Percentiles rank a stretch among this genome's conserved stretches.
Conservation (phyloP, 1,140 invertebrate genomes). For the Drosophila albomicans region DNA sequence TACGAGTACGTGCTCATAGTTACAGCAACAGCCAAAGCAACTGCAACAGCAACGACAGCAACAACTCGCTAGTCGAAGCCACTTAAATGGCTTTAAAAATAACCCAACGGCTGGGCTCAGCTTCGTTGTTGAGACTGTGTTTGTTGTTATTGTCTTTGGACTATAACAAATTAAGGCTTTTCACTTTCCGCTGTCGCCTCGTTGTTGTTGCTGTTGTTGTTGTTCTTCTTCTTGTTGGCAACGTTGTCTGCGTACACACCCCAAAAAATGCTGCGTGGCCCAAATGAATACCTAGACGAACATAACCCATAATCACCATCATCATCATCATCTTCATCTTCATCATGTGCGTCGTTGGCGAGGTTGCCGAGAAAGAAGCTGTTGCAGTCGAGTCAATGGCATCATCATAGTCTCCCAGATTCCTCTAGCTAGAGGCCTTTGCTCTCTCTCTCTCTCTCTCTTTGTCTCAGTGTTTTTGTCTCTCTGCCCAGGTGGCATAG, state of each 20-base stretch:
- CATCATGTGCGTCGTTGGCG: slow-evolving; percentile 14
- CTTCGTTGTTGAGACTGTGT: slow-evolving; percentile 3
- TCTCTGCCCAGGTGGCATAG: slow-evolving; percentile 16
- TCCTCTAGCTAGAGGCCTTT: neutral
- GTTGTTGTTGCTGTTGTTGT: slow-evolving; percentile 23
- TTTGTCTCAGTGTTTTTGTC: too few relatives aligned
- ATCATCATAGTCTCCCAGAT: neutral
- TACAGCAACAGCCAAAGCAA: slow-evolving; percentile 12
- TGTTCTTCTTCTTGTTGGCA: slow-evolving; percentile 19
- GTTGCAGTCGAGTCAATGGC: neutral
- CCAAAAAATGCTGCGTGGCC: slow-evolving; percentile 62
- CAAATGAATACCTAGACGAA: slow-evolving; percentile 76
- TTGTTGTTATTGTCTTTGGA: slow-evolving; percentile 42
- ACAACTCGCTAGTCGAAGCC: slow-evolving; percentile 24
- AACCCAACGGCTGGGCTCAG: slow-evolving; percentile 34
- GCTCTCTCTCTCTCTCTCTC: neutral
- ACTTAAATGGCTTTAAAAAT: slow-evolving; percentile 81
- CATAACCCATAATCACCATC: slow-evolving; percentile 77
- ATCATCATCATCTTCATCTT: slow-evolving; percentile 67
- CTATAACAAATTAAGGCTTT: slow-evolving; percentile 74
- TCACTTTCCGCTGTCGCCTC: slow-evolving; percentile 64
- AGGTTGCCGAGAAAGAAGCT: neutral
- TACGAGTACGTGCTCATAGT: slow-evolving; percentile 56
- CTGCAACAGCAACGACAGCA: neutral
- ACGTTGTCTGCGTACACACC: slow-evolving; percentile 37